Evolutionary conservation across 2,888 invertebrate species (phyloP).

Genomic region (Andricus quercusramuli): DNA sequence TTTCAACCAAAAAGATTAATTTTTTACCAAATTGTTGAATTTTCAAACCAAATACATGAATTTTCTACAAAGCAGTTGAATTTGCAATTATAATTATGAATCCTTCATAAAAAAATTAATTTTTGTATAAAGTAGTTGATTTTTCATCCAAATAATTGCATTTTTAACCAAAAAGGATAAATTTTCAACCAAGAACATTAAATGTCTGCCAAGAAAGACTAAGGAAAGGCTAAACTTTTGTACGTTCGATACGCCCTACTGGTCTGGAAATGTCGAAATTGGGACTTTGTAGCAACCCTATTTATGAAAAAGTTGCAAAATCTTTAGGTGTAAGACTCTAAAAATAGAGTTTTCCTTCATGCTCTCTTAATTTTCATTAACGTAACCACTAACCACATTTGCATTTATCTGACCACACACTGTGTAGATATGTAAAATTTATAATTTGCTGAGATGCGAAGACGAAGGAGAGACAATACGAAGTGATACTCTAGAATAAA

Average conservation of each 20-base stretch:
- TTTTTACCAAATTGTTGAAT: too few relatives aligned
- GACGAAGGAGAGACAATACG: not conserved
- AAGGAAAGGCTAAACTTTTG: too few relatives aligned
- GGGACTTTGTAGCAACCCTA: not conserved
- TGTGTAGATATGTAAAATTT: not conserved
- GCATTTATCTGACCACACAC: conserved; percentile 18
- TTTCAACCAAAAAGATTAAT: too few relatives aligned
- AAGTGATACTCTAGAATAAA: conserved; percentile 17
- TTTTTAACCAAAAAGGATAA: too few relatives aligned
- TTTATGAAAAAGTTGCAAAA: conserved; percentile 20
- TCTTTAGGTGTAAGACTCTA: not conserved
- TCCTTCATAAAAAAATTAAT: too few relatives aligned
- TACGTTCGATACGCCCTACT: too few relatives aligned
- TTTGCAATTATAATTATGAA: too few relatives aligned
- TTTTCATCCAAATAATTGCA: too few relatives aligned
- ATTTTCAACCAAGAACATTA: not conserved
- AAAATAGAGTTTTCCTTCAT: conserved; percentile 15
- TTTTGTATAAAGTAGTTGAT: too few relatives aligned
- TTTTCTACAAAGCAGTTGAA: too few relatives aligned
- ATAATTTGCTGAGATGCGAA: not conserved
- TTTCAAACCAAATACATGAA: too few relatives aligned
- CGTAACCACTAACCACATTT: conserved; percentile 10
- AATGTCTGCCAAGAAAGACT: not conserved
- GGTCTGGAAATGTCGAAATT: too few relatives aligned
- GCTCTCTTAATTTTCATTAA: conserved; percentile 36